These are phyloP conservation scores for Epizoanthus ramosus DNA, from an alignment of 92 coral and sea anemone species.

Conservation along the genomic window DNA sequence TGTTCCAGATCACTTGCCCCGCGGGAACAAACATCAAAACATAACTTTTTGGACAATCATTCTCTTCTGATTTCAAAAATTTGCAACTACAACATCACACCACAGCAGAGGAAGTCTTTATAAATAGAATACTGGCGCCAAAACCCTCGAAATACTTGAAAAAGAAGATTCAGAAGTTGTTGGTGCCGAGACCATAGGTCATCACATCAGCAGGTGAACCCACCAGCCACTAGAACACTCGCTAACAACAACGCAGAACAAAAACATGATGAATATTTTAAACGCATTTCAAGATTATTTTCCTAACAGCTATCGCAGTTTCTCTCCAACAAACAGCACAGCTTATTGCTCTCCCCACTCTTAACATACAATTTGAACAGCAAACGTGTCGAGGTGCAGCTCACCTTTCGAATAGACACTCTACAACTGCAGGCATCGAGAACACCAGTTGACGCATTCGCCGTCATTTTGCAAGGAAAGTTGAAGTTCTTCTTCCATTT, in stretches of 20 bases:
- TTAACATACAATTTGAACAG: constrained; percentile 21
- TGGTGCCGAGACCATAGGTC: constrained; percentile 1
- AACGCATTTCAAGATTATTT: constrained; percentile 8
- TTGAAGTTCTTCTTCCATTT: constrained; percentile 87
- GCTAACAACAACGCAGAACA: constrained; percentile 7
- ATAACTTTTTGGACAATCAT: not conserved
- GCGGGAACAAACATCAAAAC: not conserved
- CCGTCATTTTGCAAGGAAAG: constrained; percentile 97
- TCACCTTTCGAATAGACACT: constrained; percentile 97
- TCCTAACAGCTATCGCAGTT: constrained; percentile 14
- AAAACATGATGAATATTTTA: constrained; percentile 31
- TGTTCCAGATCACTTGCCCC: not conserved
- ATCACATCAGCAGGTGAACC: constrained; percentile 34
- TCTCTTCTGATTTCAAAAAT: no score
- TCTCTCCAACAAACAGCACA: constrained; percentile 18
- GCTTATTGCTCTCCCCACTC: constrained; percentile 30
- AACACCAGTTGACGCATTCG: constrained; percentile 91
- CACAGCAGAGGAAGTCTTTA: not conserved
- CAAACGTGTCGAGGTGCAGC: constrained; percentile 25
- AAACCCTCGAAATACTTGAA: not conserved
- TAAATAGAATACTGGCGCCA: not conserved
- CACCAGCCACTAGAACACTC: constrained; percentile 6
- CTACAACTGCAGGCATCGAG: constrained; percentile 89
- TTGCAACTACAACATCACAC: not conserved
- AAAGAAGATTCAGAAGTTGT: not conserved